These are phyloP conservation scores for Bubalus kerabau DNA, from an alignment of 2,113 vertebrate genomes.

Conservation along the genomic window DNA sequence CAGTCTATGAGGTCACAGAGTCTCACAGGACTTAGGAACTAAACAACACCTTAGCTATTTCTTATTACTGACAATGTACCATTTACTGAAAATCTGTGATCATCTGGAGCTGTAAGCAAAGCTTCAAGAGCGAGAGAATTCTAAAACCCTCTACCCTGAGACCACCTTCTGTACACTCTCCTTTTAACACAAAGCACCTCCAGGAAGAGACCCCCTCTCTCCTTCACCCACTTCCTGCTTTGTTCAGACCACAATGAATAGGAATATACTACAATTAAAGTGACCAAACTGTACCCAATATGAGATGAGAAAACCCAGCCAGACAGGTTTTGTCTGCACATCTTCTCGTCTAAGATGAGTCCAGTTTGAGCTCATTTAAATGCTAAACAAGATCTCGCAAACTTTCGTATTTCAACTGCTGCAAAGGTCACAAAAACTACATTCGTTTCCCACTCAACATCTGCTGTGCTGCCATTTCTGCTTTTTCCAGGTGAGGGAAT, in stretches of 20 bases:
- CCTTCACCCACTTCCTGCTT: background rate
- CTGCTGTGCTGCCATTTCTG: background rate
- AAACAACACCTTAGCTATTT: background rate
- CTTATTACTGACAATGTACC: background rate
- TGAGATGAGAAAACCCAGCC: background rate
- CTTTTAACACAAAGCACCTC: background rate
- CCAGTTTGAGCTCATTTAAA: background rate
- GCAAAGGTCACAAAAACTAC: background rate
- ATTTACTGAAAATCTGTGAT: background rate
- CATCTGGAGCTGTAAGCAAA: background rate
- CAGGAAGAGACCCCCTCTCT: background rate
- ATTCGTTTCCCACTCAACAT: background rate
- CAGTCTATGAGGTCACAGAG: background rate
- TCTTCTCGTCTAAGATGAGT: background rate
- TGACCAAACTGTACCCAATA: background rate
- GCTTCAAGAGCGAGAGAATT: background rate
- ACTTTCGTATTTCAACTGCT: background rate
- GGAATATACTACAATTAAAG: background rate
- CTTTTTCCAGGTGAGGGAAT: background rate
- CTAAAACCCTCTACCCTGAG: background rate
- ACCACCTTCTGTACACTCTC: background rate
- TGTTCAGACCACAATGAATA: fast-evolving
- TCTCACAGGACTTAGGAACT: background rate
- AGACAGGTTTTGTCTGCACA: background rate
- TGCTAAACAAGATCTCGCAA: background rate